Percentiles rank a stretch among this genome's conserved stretches.
Conservation (phyloP, 2,888 invertebrate genomes). For the Muscina levida region DNA sequence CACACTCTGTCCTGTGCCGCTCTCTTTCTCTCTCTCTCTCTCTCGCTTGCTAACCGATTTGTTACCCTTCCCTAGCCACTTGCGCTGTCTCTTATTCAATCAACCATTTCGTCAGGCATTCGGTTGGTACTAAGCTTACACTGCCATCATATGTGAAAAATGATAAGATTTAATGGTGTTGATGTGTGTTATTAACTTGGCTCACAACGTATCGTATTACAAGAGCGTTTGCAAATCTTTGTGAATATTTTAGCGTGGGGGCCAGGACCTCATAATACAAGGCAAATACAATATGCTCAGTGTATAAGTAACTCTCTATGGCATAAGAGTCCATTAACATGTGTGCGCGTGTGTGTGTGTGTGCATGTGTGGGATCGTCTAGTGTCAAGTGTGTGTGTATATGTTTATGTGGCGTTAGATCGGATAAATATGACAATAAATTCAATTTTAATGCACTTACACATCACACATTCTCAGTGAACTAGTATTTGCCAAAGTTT, state of each 20-base stretch:
- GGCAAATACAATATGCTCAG: too few species aligned
- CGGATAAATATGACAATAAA: constrained; percentile 23
- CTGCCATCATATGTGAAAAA: constrained; percentile 28
- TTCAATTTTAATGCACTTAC: constrained; percentile 30
- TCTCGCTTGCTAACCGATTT: too few species aligned
- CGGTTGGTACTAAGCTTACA: constrained; percentile 22
- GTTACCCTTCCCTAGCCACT: too few species aligned
- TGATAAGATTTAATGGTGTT: constrained; percentile 40
- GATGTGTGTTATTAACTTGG: constrained; percentile 23
- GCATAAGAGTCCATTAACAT: too few species aligned
- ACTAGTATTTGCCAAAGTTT: not conserved
- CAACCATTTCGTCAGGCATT: not conserved
- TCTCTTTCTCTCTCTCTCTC: too few species aligned
- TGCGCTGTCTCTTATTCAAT: not conserved
- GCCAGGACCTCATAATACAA: too few species aligned
- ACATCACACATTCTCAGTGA: not conserved
- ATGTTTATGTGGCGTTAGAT: not conserved
- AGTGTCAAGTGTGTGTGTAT: not conserved
- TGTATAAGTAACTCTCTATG: too few species aligned
- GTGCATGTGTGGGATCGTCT: not conserved
- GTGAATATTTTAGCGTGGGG: too few species aligned
- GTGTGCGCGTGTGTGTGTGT: not conserved
- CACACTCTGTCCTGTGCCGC: too few species aligned
- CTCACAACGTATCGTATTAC: constrained; percentile 19
- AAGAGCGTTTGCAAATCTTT: not conserved